Evolutionary conservation across 2,797 vertebrate genomes (phyloP).

Genomic region (Chiloscyllium punctatum): DNA sequence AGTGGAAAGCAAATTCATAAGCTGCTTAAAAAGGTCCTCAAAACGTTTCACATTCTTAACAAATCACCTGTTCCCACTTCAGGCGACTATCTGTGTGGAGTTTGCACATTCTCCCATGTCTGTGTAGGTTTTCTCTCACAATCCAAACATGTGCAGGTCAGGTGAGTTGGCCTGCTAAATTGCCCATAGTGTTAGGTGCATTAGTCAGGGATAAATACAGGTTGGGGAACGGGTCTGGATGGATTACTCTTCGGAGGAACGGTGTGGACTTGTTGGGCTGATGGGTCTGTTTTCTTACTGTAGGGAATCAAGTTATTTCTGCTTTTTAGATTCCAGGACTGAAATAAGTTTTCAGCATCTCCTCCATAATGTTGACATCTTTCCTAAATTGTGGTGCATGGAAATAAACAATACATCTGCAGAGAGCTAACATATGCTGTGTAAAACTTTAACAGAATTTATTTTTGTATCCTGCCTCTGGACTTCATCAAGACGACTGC

Average conservation of each 20-base stretch:
- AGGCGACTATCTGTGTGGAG: background rate
- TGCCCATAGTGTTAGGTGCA: no score
- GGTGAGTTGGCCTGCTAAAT: no score
- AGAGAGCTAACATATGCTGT: background rate
- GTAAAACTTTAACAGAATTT: background rate
- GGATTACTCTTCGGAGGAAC: no score
- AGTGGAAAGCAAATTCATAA: background rate
- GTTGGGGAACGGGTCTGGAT: no score
- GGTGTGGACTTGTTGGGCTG: no score
- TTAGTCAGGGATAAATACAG: no score
- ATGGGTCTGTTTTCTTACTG: no score
- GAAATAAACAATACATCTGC: background rate
- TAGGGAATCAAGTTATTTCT: background rate
- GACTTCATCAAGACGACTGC: background rate
- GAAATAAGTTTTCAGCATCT: background rate
- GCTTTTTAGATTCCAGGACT: background rate
- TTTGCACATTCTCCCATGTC: no score
- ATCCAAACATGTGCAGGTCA: no score
- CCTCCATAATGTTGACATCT: background rate
- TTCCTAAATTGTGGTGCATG: background rate
- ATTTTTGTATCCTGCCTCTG: background rate
- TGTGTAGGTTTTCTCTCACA: no score
- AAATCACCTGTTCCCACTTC: background rate
- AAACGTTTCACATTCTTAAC: background rate
- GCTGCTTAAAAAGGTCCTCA: background rate